Evolutionary conservation across 2,888 invertebrate species (phyloP), one percentile per base, ranked within the genome.

Genomic region (Drosophila greeni): DNA sequence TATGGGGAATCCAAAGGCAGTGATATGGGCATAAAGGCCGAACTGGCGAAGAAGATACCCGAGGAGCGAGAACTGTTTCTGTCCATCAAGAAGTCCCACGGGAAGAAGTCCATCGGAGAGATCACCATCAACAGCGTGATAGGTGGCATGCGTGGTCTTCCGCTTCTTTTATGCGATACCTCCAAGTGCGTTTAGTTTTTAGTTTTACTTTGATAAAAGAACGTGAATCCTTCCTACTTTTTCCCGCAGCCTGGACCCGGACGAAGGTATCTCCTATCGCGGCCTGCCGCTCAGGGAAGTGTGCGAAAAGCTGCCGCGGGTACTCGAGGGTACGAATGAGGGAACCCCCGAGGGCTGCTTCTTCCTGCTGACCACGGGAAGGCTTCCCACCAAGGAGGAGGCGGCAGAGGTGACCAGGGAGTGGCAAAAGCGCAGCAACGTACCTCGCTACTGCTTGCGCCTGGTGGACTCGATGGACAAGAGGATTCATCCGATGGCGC

Each of bases 341-440:
- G 65, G 65, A 39, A 59, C 67, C 0, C 97, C 97, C 0, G 97
- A 97, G 89, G 96, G 94, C 84, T 91, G 96, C 14, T 97, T 96
- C 90, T 97, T 95, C 96, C 91, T 97, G 24, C 90, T 97, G 57
- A 91, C 94, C 73, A 96, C 96, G 61, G 96, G 96, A 9, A 93
- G 95, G 55, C 90, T 96, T 31, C 97, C 96, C 40, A 94, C 90
- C 34, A 92, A 94, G 11, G 92, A 92, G 49, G 95, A 97, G 89
- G 93, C 91, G 6, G 88, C 89, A 74, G 89, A 91, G 24, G 75
- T 94, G 37, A 92, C 93, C 14, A 91, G 92, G 87, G 92, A 94
- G 86, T 95, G 94, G 94, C 93, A 93, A 0, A 89, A 90, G 72
- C 73, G 72, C 91, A 95, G 71, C 68, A 73, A 73, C 45, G 87